phyloP scores from a whole-genome alignment of 2,888 invertebrate species.

The Ormyrus thymus region DNA sequence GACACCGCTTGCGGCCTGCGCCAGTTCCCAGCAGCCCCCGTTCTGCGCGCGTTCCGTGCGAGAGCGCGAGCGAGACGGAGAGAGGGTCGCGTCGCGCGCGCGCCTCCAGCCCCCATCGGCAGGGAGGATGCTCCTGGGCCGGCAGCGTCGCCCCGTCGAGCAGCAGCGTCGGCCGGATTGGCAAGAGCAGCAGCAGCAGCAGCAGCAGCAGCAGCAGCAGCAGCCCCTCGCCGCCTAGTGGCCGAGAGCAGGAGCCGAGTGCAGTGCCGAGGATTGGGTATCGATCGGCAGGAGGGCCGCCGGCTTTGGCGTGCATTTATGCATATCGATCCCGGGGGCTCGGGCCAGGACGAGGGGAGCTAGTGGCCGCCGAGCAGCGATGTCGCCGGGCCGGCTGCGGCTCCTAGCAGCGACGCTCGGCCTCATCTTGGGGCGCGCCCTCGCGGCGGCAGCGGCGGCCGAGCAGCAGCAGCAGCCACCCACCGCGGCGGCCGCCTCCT shows the following conservation, averaged over 20 bases:
- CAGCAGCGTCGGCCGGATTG: neutral
- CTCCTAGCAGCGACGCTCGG: slow-evolving; percentile 63
- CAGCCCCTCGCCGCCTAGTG: neutral
- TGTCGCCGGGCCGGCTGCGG: slow-evolving; percentile 71
- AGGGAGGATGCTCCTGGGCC: slow-evolving; percentile 48
- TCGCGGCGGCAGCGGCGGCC: slow-evolving; percentile 56
- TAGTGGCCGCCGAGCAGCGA: slow-evolving; percentile 64
- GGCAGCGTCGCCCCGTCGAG: slow-evolving; percentile 33
- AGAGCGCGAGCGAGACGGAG: slow-evolving; percentile 3
- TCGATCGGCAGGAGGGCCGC: too few species aligned
- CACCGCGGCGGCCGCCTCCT: slow-evolving; percentile 48
- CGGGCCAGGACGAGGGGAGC: slow-evolving; percentile 10
- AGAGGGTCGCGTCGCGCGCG: neutral
- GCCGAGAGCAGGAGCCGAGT: too few species aligned
- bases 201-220: neutral
- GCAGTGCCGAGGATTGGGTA: too few species aligned
- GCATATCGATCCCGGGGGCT: slow-evolving; percentile 26
- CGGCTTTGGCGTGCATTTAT: neutral
- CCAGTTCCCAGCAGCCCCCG: neutral
- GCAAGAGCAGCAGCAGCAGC: neutral
- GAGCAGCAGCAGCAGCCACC: slow-evolving; percentile 9
- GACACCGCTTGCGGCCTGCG: neutral
- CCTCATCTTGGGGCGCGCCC: too few species aligned
- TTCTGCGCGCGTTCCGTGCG: neutral
- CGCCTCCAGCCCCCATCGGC: neutral